These are phyloP conservation scores for Amphilophus citrinellus DNA, from an alignment of 2,113 vertebrate genomes.

Conservation along the genomic window DNA sequence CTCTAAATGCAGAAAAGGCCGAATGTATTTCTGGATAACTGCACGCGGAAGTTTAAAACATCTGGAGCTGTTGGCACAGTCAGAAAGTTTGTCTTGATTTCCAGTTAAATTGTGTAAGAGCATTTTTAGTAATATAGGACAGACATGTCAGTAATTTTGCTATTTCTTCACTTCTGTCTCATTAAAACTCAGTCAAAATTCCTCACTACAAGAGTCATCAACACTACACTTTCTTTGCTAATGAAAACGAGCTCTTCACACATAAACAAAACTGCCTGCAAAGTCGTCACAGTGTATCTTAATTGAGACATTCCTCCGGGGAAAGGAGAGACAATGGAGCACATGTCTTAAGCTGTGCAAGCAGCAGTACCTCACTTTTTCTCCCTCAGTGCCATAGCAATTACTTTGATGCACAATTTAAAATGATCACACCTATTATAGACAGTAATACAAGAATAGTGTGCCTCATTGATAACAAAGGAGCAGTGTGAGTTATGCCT, in stretches of 20 bases:
- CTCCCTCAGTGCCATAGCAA: slow-evolving; percentile 40
- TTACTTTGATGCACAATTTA: slow-evolving; percentile 66
- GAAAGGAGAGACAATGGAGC: slow-evolving; percentile 26
- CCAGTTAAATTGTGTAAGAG: not conserved
- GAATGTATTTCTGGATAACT: not conserved
- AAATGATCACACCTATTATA: slow-evolving; percentile 69
- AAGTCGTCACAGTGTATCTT: slow-evolving; percentile 39
- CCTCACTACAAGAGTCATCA: not conserved
- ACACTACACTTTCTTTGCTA: not conserved
- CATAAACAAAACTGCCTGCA: slow-evolving; percentile 1
- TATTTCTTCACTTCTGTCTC: not conserved
- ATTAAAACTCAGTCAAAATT: not conserved
- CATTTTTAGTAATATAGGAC: not conserved
- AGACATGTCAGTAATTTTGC: not conserved
- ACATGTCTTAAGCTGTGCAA: slow-evolving; percentile 16
- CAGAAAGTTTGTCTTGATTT: not conserved
- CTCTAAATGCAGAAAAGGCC: not conserved
- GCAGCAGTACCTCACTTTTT: slow-evolving; percentile 39
- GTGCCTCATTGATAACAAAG: slow-evolving; percentile 65
- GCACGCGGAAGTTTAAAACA: not conserved
- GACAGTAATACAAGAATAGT: slow-evolving; percentile 55
- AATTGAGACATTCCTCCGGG: slow-evolving; percentile 40
- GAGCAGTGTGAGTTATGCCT: slow-evolving; percentile 64
- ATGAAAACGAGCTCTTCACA: slow-evolving; percentile 17
- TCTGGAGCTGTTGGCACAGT: not conserved